phyloP scores from a whole-genome alignment of 2,113 vertebrate species.

The Caloenas nicobarica region DNA sequence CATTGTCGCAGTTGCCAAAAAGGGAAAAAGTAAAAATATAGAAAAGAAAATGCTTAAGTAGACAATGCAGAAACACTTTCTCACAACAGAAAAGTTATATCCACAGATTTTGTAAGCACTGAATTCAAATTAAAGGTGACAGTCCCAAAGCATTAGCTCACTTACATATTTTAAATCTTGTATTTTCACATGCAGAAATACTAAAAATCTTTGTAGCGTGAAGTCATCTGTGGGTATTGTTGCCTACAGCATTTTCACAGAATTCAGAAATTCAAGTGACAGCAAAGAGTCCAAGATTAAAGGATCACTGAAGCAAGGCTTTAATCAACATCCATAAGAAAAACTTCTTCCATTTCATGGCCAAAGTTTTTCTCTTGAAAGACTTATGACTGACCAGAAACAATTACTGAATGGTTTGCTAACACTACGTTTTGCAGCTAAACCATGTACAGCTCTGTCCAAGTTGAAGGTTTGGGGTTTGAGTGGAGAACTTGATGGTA shows the following conservation, averaged over 20 bases:
- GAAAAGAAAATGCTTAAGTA: background rate
- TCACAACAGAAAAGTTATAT: background rate
- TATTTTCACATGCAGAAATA: background rate
- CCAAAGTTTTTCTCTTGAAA: background rate
- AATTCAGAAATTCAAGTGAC: background rate
- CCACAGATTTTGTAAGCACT: background rate
- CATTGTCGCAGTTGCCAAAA: background rate
- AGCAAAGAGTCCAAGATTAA: background rate
- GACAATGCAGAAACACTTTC: background rate
- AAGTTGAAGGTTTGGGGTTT: background rate
- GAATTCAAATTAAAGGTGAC: background rate
- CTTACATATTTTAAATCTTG: background rate
- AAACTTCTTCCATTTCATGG: background rate
- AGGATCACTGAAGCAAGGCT: background rate
- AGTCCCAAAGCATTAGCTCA: background rate
- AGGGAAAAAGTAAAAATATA: background rate
- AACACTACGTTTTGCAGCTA: background rate
- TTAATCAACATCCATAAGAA: background rate
- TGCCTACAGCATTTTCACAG: background rate
- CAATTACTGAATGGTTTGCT: background rate
- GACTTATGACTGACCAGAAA: background rate
- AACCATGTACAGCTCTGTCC: background rate
- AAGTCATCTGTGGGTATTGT: background rate
- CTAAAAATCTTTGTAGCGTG: background rate
- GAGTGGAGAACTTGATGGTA: background rate